Evolutionary conservation across 2,113 vertebrate species (phyloP).

Genomic region (Malurus melanocephalus): DNA sequence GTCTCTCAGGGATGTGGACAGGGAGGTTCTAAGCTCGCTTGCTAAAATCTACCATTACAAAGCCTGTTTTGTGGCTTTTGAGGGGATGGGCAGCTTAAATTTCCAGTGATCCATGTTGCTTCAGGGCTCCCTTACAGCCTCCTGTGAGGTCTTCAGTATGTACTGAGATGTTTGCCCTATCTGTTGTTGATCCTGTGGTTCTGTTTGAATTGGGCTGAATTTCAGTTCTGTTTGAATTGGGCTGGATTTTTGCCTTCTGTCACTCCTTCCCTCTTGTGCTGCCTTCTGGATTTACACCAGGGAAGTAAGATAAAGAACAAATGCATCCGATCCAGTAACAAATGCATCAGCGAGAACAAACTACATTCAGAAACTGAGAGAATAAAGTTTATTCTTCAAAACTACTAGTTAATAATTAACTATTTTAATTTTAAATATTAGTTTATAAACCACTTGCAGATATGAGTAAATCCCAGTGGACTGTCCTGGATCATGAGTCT

Average conservation of each 20-base stretch:
- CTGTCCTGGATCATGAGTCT: rapidly evolving
- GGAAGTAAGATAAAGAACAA: neutral
- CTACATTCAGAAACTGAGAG: neutral
- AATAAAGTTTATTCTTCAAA: neutral
- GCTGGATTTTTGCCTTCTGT: neutral
- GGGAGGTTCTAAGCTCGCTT: rapidly evolving
- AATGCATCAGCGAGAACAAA: neutral
- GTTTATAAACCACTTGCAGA: neutral
- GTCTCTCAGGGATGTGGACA: neutral
- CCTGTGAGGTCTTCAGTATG: neutral
- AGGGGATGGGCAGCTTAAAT: neutral
- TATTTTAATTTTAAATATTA: neutral
- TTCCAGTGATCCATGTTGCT: neutral
- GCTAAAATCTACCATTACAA: neutral
- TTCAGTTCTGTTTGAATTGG: neutral
- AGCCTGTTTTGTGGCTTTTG: neutral
- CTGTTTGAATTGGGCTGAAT: neutral
- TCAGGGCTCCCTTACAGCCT: neutral
- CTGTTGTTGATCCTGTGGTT: neutral
- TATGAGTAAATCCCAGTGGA: neutral
- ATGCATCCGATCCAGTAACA: neutral
- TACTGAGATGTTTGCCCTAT: neutral
- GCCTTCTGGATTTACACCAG: neutral
- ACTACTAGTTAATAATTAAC: neutral
- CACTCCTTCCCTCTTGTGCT: neutral